Base-by-base conservation (phyloP, 2,113 vertebrate species). In the Ammospiza nelsoni region DNA sequence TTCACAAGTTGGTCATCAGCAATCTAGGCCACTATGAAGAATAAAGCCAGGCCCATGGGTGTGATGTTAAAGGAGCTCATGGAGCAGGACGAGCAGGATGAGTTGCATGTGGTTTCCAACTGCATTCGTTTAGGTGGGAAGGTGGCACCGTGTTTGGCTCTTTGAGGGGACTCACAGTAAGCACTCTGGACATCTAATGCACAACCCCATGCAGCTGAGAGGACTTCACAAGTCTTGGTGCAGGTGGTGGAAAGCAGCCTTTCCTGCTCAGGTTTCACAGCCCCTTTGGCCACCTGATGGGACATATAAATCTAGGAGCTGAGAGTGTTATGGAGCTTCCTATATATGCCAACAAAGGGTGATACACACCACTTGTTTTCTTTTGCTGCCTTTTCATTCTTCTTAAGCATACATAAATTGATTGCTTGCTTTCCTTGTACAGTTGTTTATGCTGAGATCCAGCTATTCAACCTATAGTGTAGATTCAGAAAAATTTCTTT, bases 401-500 rank as follows among this genome's bases (percentile, higher is more conserved):
- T 67, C 41, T 62, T 51, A 29, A 86, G 52, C 33, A 58, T 37
- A 66, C 4, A 3, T 80, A 29, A 15, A 9, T 23, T 62, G 22
- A 14, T 14, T 68, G 15, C 1, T 4, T 31, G 3, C 62, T 58
- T 65, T 49, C 19, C 16, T 62, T 27, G 6, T 63, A 19, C 33
- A 63, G 28, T 33, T 1, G 0, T 78, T 71, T 78, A 48, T 72
- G 35, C 31, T 61, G 79, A 78, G 23, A 28, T 75, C 77, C 51
- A 73, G 24, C 2, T 1, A 35, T 58, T 35, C 22, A 59, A 35
- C 22, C 12, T 2, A 0, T 22, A 31, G 41, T 58, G 28, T 12
- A 71, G 18, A 90, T 77, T 24, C 54, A 61, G 75, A 85, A 49
- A 35, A 92, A 78, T 89, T 88, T 86, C 23, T 89, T 58, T 84